Conservation (phyloP, 2,113 vertebrate species). For the Albula glossodonta region DNA sequence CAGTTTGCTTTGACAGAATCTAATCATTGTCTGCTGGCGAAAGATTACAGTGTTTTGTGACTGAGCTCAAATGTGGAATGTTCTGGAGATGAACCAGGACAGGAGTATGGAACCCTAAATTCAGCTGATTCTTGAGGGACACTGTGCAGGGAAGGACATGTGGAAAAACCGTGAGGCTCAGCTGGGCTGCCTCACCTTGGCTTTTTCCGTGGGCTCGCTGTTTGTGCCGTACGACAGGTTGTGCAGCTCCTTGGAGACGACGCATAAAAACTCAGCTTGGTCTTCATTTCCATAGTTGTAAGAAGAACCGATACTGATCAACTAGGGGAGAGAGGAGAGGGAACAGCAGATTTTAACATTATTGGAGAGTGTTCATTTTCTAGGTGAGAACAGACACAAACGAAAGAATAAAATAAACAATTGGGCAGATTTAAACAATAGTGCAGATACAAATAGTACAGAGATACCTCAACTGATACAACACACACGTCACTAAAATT, state of each 20-base stretch:
- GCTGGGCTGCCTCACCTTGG: slow-evolving; percentile 94
- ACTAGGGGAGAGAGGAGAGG: slow-evolving; percentile 60
- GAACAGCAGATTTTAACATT: not conserved
- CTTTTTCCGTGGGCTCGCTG: slow-evolving; percentile 95
- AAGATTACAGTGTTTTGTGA: too few relatives aligned
- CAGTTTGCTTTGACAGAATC: not conserved
- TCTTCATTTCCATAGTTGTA: slow-evolving; percentile 99
- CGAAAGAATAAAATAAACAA: not conserved
- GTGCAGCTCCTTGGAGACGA: slow-evolving; percentile 97
- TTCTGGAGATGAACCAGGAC: too few relatives aligned
- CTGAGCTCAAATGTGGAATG: too few relatives aligned
- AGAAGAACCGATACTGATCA: slow-evolving; percentile 96
- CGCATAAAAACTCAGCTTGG: slow-evolving; percentile 97
- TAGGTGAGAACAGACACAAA: not conserved
- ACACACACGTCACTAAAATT: not conserved
- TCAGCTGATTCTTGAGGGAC: not conserved
- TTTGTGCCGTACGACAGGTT: slow-evolving; percentile 86
- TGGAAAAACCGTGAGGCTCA: slow-evolving; percentile 50
- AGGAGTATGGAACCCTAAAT: not conserved
- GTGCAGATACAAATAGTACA: not conserved
- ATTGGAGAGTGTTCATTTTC: not conserved
- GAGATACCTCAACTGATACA: not conserved
- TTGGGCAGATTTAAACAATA: not conserved
- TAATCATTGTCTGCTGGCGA: not conserved
- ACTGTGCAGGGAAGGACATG: not conserved